These are phyloP conservation scores for Dicrostonyx torquatus DNA, from an alignment of 2,797 vertebrate genomes.

Conservation along the genomic window DNA sequence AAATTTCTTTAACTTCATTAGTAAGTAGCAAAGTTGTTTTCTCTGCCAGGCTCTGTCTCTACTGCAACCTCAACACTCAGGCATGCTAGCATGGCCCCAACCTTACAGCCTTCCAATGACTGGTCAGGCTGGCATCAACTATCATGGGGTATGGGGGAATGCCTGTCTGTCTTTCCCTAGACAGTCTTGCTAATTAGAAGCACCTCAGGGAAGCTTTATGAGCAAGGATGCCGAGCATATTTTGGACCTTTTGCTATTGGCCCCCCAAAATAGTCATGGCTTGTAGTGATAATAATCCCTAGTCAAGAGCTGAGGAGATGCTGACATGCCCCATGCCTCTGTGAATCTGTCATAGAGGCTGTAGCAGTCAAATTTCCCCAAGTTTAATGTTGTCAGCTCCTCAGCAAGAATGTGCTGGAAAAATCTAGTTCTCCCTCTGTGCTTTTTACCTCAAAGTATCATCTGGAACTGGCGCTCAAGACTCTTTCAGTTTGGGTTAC, in stretches of 20 bases:
- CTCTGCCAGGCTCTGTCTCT: background rate
- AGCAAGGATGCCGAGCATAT: background rate
- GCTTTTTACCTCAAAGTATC: background rate
- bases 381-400: background rate
- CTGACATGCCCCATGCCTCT: rapidly evolving
- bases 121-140: background rate
- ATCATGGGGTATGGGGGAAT: background rate
- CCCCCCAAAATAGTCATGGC: background rate
- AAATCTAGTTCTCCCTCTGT: background rate
- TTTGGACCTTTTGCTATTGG: background rate
- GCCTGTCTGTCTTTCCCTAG: background rate
- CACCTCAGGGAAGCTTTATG: background rate
- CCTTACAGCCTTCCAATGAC: background rate
- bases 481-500: background rate
- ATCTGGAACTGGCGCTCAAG: background rate
- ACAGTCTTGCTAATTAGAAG: background rate
- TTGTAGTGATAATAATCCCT: background rate
- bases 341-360: background rate
- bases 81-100: background rate
- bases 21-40: background rate
- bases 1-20: background rate
- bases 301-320: background rate
- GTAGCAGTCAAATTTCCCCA: background rate
- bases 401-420: background rate
- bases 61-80: background rate